phyloP scores from a whole-genome alignment of 2,113 vertebrate genomes.

The Motacilla tschutschensis region DNA sequence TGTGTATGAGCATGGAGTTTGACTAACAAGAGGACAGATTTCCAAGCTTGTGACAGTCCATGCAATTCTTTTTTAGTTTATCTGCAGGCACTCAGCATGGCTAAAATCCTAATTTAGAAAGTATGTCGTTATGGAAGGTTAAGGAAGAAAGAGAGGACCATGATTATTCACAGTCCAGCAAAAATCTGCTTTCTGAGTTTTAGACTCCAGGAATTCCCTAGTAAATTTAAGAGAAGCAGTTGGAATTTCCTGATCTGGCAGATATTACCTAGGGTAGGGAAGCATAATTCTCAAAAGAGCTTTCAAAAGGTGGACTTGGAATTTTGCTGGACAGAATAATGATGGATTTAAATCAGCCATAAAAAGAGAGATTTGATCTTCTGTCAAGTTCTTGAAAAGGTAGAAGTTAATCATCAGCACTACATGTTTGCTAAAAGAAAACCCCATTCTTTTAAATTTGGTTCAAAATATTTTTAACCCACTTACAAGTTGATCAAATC shows the following conservation, averaged over 20 bases:
- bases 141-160: not conserved
- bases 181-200: conserved; percentile 13
- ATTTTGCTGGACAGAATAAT: conserved; percentile 29
- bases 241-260: conserved; percentile 58
- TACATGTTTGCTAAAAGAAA: not conserved
- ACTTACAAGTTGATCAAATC: not conserved
- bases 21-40: not conserved
- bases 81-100: not conserved
- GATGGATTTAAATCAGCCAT: conserved; percentile 36
- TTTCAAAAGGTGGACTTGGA: conserved; percentile 30
- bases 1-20: rapidly evolving
- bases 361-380: conserved; percentile 15
- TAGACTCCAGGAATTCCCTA: conserved; percentile 10
- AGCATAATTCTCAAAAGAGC: conserved; percentile 24
- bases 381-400: conserved; percentile 12
- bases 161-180: conserved; percentile 10
- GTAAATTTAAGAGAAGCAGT: conserved; percentile 20
- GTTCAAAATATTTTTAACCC: not conserved
- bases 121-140: not conserved
- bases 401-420: not conserved
- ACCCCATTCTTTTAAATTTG: not conserved
- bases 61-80: not conserved
- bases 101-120: conserved; percentile 16
- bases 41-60: not conserved
- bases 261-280: not conserved